Percentiles rank a stretch among this genome's conserved stretches.
These are phyloP conservation scores for Aphaenogaster ashmeadi DNA, from an alignment of 1,140 invertebrate species.

Conservation along the genomic window DNA sequence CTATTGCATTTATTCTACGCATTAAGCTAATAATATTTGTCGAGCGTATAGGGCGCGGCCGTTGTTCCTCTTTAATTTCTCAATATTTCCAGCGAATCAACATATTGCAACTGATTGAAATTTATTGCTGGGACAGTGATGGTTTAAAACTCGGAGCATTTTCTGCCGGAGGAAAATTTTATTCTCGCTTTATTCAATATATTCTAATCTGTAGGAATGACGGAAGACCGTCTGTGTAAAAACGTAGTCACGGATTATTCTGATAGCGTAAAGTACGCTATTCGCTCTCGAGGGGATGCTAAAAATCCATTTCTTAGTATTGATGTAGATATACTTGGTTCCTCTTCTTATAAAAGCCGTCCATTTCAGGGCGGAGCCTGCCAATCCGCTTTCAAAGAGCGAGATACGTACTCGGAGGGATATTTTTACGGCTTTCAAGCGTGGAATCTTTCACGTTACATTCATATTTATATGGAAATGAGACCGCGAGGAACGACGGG, in stretches of 20 bases:
- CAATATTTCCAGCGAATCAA: background rate
- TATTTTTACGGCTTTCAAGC: slow-evolving; percentile 31
- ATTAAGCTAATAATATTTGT: slow-evolving; percentile 34
- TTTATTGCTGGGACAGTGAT: background rate
- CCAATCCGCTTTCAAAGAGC: slow-evolving; percentile 4
- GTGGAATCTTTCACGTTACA: slow-evolving; percentile 5
- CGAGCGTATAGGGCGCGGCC: background rate
- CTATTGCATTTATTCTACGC: slow-evolving; percentile 7
- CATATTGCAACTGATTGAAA: background rate
- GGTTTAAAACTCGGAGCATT: background rate
- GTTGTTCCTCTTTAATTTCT: slow-evolving; percentile 29
- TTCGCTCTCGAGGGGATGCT: slow-evolving; percentile 27
- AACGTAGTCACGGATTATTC: background rate
- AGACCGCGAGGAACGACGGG: background rate
- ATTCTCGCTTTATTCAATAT: background rate
- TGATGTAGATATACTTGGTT: background rate
- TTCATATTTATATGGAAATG: slow-evolving; percentile 48
- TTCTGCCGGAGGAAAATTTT: background rate
- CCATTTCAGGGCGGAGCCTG: slow-evolving; percentile 17
- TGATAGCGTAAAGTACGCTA: background rate
- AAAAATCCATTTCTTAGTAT: slow-evolving; percentile 45
- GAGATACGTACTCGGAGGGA: slow-evolving; percentile 1
- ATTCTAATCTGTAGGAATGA: background rate
- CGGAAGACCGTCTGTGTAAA: background rate
- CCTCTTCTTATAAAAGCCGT: background rate